A percentile compares a stretch with the other conserved stretches of the same genome.
Evolutionary conservation across 1,140 invertebrate genomes (phyloP).

Genomic region (Leptopilina clavipes): DNA sequence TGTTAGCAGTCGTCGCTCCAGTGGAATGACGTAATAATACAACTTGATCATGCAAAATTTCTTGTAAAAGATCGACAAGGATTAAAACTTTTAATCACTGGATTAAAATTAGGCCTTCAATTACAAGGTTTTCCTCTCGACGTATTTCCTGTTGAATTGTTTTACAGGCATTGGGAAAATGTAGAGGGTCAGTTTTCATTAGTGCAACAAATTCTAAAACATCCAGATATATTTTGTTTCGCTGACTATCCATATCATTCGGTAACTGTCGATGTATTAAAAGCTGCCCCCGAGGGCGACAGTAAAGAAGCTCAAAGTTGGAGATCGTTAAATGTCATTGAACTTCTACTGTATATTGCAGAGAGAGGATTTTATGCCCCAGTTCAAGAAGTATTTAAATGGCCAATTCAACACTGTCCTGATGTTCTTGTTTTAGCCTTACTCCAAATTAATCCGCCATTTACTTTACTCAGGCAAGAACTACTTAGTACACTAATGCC

Average conservation of each 20-base stretch:
- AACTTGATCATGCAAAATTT: slow-evolving; percentile 94
- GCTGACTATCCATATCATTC: slow-evolving; percentile 91
- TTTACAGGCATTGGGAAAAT: slow-evolving; percentile 95
- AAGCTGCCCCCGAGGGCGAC: slow-evolving; percentile 93
- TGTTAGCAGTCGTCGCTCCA: slow-evolving; percentile 82
- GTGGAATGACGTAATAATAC: slow-evolving; percentile 94
- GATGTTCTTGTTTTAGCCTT: slow-evolving; percentile 93
- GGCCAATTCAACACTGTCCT: slow-evolving; percentile 93
- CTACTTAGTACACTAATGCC: slow-evolving; percentile 89
- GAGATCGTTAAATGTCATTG: slow-evolving; percentile 93
- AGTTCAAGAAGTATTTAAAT: slow-evolving; percentile 94
- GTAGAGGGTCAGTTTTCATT: slow-evolving; percentile 94
- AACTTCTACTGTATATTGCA: slow-evolving; percentile 89
- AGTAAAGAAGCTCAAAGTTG: slow-evolving; percentile 94
- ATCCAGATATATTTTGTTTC: slow-evolving; percentile 95
- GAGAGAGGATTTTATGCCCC: slow-evolving; percentile 88
- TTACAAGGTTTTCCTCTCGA: slow-evolving; percentile 82
- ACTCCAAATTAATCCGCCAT: slow-evolving; percentile 86
- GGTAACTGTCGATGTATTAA: slow-evolving; percentile 91
- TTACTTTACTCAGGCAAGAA: slow-evolving; percentile 87
- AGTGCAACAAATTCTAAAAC: slow-evolving; percentile 89
- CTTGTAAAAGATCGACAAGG: slow-evolving; percentile 90
- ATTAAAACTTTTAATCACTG: slow-evolving; percentile 86
- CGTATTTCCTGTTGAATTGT: slow-evolving; percentile 90
- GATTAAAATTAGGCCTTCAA: slow-evolving; percentile 86